phyloP scores from a whole-genome alignment of 1,140 invertebrate genomes.

The Cydia strobilella region DNA sequence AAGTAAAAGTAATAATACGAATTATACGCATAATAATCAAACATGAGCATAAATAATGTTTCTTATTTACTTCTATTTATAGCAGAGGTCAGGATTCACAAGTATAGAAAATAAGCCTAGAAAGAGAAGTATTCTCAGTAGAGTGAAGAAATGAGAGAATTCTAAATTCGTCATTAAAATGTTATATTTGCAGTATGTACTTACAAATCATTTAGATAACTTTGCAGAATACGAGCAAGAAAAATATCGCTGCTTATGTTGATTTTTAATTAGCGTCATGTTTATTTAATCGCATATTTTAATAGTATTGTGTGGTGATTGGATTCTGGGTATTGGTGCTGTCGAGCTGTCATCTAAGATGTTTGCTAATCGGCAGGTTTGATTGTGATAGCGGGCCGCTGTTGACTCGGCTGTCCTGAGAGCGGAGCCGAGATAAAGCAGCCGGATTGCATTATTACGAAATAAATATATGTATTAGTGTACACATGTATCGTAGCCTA shows the following conservation, averaged over 20 bases:
- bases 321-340: conserved; percentile 8
- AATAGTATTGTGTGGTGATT: conserved; percentile 11
- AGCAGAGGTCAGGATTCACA: too few species aligned
- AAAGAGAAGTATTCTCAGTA: too few species aligned
- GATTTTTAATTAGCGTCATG: conserved; percentile 4
- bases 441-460: not conserved
- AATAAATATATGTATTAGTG: not conserved
- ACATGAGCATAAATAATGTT: too few species aligned
- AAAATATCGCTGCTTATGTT: not conserved
- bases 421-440: not conserved
- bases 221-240: not conserved
- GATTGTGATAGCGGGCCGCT: conserved; percentile 19
- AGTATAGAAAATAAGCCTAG: too few species aligned
- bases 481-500: not conserved
- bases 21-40: too few species aligned
- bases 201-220: not conserved
- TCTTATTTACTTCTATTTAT: too few species aligned
- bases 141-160: too few species aligned
- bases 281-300: conserved; percentile 19
- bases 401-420: not conserved
- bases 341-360: conserved; percentile 12
- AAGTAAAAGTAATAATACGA: too few species aligned
- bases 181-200: not conserved
- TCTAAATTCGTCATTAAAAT: too few species aligned
- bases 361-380: conserved; percentile 14